These are phyloP conservation scores for Neodiprion lecontei DNA, from an alignment of 1,140 invertebrate genomes.

Conservation along the genomic window DNA sequence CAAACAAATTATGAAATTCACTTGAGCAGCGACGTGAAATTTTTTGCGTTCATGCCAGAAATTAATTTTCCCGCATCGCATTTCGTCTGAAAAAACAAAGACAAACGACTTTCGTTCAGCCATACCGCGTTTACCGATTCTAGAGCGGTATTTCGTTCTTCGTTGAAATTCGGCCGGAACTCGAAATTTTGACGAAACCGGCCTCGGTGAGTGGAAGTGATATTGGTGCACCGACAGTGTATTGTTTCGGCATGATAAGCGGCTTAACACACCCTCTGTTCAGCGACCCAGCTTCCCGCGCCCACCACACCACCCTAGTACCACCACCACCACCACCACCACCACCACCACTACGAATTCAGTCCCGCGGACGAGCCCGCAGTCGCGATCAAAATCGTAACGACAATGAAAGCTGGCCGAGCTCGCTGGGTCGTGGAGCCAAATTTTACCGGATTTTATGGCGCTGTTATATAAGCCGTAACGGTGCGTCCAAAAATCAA, in stretches of 20 bases:
- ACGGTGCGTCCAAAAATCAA: too few species aligned
- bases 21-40: too few species aligned
- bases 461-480: too few species aligned
- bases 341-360: constrained; percentile 18
- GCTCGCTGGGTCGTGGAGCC: not conserved
- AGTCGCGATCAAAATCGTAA: constrained; percentile 3
- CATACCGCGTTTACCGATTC: too few species aligned
- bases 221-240: constrained; percentile 62
- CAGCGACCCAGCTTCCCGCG: constrained; percentile 37
- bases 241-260: constrained; percentile 65
- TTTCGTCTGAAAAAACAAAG: too few species aligned
- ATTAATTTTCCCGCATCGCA: too few species aligned
- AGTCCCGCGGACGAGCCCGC: constrained; percentile 31
- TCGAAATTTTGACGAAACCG: constrained; percentile 1
- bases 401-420: constrained; percentile 8
- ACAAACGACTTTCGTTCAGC: too few species aligned
- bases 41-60: too few species aligned
- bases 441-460: not conserved
- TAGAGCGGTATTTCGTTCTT: too few species aligned
- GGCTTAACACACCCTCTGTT: constrained; percentile 58
- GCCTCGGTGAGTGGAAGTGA: constrained; percentile 46
- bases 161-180: not conserved
- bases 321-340: constrained; percentile 8
- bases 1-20: too few species aligned
- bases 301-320: constrained; percentile 29